Base-by-base conservation (phyloP, 2,888 invertebrate genomes). In the Coelinius sp. region DNA sequence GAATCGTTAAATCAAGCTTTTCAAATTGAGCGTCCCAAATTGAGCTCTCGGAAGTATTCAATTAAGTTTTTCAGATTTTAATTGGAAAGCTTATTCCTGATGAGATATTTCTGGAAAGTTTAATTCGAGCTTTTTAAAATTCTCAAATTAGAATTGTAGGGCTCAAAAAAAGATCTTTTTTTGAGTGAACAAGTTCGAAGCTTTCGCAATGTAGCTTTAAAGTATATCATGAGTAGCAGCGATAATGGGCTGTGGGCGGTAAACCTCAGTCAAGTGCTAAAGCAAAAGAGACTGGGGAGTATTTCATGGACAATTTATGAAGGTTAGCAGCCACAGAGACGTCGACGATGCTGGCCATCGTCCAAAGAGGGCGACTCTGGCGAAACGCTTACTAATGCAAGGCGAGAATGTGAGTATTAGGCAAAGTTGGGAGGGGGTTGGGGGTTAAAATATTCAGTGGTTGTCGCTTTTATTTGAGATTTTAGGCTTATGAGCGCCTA, bases 221-320 rank as follows among this genome's bases (percentile, higher is more conserved):
- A 63, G 63, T 41, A 63, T 63, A 63, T 63, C 41, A 63, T 63
- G 24, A 63, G 63, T 63, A 25, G 38, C 63, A 14, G 41, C 41
- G 24, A 63, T 63, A 63, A 63, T 63, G 63, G 24, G n/a, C 38
- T 12, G 62, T n/a, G 31, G 27, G 31, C 14, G 31, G 17, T 56
- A 12, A 27, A 56, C 56, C 56, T 52, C 20, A 46, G 44, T 53
- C 27, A 63, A 53, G 22, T 68, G 72, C 70, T 62, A 53, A 66
- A 73, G 75, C 69, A 71, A 73, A 41, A 53, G 68, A 52, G 12
- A 46, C 27, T 59, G 66, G 65, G 53, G 73, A 59, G 71, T 75
- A 75, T 75, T 79, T 80, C 84, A 84, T 84, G 82, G 82, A 84
- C 84, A 85, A 85, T 84, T 82, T 84, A 84, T 82, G 83, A 83